Evolutionary conservation across 2,888 invertebrate genomes (phyloP), one percentile per base, ranked within the genome.

Genomic region (Cataglyphis livida): DNA sequence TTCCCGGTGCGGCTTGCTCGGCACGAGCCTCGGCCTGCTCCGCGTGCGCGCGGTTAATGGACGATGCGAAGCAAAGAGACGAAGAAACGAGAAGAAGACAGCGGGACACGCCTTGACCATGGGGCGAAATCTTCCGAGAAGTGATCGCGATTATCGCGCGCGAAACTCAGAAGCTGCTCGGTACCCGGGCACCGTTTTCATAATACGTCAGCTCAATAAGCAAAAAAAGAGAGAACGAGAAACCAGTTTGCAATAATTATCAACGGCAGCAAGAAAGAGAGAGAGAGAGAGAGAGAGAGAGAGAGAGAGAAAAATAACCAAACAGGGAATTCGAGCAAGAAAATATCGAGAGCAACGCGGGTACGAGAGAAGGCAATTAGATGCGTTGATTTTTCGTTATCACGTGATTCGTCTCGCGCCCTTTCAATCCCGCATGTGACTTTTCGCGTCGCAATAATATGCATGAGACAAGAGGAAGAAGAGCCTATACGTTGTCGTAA

Each of bases 1-100:
- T 92, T 92, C 92, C 92, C 91, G 91, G 90, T 91, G 92, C 89
- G 90, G 92, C 91, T 84, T 81, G 84, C 88, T 75, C 89, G 92
- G 92, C 91, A 92, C 92, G 92, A 92, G 92, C 90, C 87, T 71
- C 74, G 79, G 64, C 28, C 25, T 51, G 71, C 32, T 61, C n/a
- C 61, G 48, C 64, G 54, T 28, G 28, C 41, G 51, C 62, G 84
- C 87, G 87, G 90, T 88, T 90, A 89, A 90, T 89, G 85, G 85
- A 89, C 88, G 86, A 85, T 83, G 85, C 75, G 81, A 81, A 84
- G 85, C 62, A 85, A 86, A 86, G 83, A 90, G 87, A 88, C 81
- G 82, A 76, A 84, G 82, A 32, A 85, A 83, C 75, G 84, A 61
- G 62, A 82, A 51, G 68, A 70, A 38, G 70, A 61, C 38, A 25